phyloP scores from a whole-genome alignment of 2,888 invertebrate species.

The Drosophila eohydei region DNA sequence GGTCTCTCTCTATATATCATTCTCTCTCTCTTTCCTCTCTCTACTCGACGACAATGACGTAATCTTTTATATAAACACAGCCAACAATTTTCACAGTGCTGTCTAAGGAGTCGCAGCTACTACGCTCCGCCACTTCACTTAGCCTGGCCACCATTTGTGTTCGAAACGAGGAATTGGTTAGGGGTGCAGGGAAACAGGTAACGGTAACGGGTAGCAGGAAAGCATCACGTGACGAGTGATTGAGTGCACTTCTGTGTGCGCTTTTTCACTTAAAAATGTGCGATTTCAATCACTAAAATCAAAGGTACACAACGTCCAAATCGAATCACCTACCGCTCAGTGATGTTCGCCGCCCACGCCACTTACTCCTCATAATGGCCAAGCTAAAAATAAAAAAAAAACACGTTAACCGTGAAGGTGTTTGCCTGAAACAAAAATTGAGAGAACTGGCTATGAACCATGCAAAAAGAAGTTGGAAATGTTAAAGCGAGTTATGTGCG shows the following conservation, averaged over 20 bases:
- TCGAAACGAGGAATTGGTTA: conserved; percentile 6
- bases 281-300: conserved; percentile 81
- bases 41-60: conserved; percentile 58
- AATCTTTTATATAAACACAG: conserved; percentile 78
- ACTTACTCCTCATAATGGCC: not conserved
- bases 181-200: not conserved
- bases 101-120: conserved; percentile 3
- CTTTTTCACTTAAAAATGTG: conserved; percentile 80
- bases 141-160: conserved; percentile 6
- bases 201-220: conserved; percentile 23
- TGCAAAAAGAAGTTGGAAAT: conserved; percentile 74
- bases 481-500: conserved; percentile 76
- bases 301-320: conserved; percentile 72
- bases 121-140: not conserved
- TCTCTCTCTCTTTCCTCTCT: not conserved
- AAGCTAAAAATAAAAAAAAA: not conserved
- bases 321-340: conserved; percentile 70
- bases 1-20: not conserved
- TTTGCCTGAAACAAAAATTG: conserved; percentile 36
- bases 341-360: conserved; percentile 28
- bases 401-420: conserved; percentile 60
- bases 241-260: conserved; percentile 77
- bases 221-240: conserved; percentile 78
- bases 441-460: conserved; percentile 21
- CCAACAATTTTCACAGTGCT: conserved; percentile 59